Conservation (phyloP, 53 echinoderm and acorn worm species). For the Holothuria leucospilota region DNA sequence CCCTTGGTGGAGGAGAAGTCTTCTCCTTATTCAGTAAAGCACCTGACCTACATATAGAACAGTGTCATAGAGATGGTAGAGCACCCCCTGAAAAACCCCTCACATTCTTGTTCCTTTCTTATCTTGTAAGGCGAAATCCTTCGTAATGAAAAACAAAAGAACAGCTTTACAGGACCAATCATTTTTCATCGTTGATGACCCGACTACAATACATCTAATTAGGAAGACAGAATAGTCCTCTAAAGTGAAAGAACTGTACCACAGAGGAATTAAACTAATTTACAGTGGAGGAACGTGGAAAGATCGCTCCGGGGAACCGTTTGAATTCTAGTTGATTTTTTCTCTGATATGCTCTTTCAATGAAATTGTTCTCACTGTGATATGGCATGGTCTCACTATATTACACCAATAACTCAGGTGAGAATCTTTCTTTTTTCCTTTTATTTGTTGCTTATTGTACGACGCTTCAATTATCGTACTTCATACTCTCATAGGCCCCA, state of each 20-base stretch:
- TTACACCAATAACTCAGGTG: no score
- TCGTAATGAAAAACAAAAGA: constrained; percentile 3
- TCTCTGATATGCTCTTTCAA: no score
- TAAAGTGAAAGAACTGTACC: not conserved
- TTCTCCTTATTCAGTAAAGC: not conserved
- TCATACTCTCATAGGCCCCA: no score
- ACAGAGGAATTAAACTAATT: not conserved
- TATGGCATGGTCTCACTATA: no score
- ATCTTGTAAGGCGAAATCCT: no score
- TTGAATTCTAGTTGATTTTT: not conserved
- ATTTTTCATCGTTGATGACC: constrained; percentile 20
- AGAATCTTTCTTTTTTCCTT: no score
- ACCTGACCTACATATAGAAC: constrained; percentile 9
- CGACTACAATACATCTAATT: not conserved
- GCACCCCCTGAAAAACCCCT: not conserved
- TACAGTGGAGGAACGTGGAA: not conserved
- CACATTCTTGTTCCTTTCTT: constrained; percentile 8
- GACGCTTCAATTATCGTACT: no score
- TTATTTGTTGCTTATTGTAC: no score
- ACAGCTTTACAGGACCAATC: not conserved
- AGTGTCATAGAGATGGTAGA: constrained; percentile 15
- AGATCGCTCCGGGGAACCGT: constrained; percentile 1
- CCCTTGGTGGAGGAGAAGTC: constrained; percentile 5
- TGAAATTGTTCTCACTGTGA: no score
- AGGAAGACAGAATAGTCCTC: constrained; percentile 6